Evolutionary conservation across 2,797 vertebrate species (phyloP).

Genomic region (Sternotherus odoratus): DNA sequence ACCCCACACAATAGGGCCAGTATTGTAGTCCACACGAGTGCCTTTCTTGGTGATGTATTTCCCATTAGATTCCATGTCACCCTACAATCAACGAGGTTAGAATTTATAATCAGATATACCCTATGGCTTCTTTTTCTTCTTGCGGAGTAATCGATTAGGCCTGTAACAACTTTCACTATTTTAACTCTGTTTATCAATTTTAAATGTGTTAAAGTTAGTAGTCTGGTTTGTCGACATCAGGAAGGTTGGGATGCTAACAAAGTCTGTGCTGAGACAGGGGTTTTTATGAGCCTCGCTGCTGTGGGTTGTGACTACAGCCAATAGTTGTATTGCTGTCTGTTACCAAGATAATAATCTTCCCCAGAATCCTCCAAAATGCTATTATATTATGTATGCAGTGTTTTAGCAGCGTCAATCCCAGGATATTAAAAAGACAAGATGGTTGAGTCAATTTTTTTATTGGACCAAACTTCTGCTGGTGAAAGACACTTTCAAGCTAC

Average conservation of each 20-base stretch:
- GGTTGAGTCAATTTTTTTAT: neutral
- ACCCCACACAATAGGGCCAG: slow-evolving; percentile 97
- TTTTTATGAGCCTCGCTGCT: neutral
- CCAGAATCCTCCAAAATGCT: neutral
- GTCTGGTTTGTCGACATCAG: neutral
- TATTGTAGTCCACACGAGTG: slow-evolving; percentile 90
- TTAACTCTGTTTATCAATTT: neutral
- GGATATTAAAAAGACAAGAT: neutral
- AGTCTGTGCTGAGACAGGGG: neutral
- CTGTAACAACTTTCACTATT: neutral
- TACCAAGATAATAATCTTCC: neutral
- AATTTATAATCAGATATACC: neutral
- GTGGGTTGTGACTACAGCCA: neutral
- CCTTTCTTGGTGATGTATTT: slow-evolving; percentile 95
- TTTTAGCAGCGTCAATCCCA: neutral
- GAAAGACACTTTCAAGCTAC: neutral
- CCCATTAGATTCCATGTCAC: slow-evolving; percentile 98
- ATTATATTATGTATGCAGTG: neutral
- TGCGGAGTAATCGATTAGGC: neutral
- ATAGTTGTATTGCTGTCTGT: neutral
- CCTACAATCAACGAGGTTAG: slow-evolving; percentile 77
- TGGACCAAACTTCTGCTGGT: neutral
- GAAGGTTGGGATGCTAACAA: neutral
- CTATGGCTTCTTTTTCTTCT: too few relatives aligned
- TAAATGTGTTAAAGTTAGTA: rapidly evolving